phyloP scores from a whole-genome alignment of 2,797 vertebrate species.

The Todus mexicanus region DNA sequence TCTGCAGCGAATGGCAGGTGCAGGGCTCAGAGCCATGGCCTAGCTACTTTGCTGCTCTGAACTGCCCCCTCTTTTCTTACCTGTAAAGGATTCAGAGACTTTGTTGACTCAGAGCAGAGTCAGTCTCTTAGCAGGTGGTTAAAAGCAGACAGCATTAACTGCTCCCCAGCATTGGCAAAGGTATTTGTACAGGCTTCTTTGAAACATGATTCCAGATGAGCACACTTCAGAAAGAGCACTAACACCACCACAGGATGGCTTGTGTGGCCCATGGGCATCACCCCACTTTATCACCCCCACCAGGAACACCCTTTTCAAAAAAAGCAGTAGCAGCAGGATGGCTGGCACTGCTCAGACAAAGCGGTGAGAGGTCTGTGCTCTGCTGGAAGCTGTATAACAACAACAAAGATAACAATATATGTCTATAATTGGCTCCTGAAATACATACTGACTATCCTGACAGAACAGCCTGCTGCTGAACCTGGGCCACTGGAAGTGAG shows the following conservation, averaged over 20 bases:
- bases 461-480: constrained; percentile 43
- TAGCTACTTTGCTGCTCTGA: not conserved
- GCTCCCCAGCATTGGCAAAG: not conserved
- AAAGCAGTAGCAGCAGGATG: not conserved
- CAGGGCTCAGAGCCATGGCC: not conserved
- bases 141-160: not conserved
- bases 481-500: constrained; percentile 45
- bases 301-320: not conserved
- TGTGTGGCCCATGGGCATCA: not conserved
- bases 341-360: not conserved
- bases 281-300: not conserved
- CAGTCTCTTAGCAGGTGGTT: not conserved
- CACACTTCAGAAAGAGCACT: not conserved
- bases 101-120: not conserved
- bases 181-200: not conserved
- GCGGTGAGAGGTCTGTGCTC: not conserved
- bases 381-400: not conserved
- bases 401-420: constrained; percentile 21
- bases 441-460: constrained; percentile 67
- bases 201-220: not conserved
- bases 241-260: not conserved
- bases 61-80: not conserved
- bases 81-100: not conserved
- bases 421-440: constrained; percentile 43
- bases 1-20: not conserved